phyloP scores from a whole-genome alignment of 2,797 vertebrate genomes.

The Melanotaenia maccullochi region DNA sequence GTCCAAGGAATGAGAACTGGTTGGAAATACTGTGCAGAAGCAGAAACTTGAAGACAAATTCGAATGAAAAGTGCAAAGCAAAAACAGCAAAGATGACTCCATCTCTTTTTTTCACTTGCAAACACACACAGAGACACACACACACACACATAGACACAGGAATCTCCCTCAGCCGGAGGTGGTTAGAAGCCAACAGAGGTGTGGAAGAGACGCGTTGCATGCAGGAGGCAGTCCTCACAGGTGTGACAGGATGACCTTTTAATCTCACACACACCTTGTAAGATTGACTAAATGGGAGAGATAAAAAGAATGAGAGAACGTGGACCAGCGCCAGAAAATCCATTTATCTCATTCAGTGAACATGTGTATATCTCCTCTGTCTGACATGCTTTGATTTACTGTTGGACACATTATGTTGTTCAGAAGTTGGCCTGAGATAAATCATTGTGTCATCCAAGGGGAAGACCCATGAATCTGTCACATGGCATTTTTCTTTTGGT shows the following conservation, averaged over 20 bases:
- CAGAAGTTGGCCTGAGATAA: conserved; percentile 58
- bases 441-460: conserved; percentile 22
- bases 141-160: conserved; percentile 9
- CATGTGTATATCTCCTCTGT: conserved; percentile 41
- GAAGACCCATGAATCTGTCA: conserved; percentile 17
- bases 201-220: conserved; percentile 32
- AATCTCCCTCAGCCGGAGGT: conserved; percentile 49
- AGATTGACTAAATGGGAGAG: conserved; percentile 42
- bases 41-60: background rate
- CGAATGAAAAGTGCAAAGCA: conserved; percentile 31
- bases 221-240: conserved; percentile 46
- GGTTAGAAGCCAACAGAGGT: conserved; percentile 55
- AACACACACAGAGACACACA: conserved; percentile 12
- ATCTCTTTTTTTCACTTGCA: background rate
- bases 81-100: conserved; percentile 16
- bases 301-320: conserved; percentile 51
- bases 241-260: conserved; percentile 60
- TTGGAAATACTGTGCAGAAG: background rate
- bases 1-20: background rate
- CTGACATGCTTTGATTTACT: conserved; percentile 54
- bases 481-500: conserved; percentile 6
- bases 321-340: conserved; percentile 41
- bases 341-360: conserved; percentile 51
- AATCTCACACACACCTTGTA: conserved; percentile 30
- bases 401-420: conserved; percentile 43